Percentiles rank a stretch among this genome's conserved stretches.
phyloP scores from a whole-genome alignment of 2,113 vertebrate species.

The Brienomyrus brachyistius region DNA sequence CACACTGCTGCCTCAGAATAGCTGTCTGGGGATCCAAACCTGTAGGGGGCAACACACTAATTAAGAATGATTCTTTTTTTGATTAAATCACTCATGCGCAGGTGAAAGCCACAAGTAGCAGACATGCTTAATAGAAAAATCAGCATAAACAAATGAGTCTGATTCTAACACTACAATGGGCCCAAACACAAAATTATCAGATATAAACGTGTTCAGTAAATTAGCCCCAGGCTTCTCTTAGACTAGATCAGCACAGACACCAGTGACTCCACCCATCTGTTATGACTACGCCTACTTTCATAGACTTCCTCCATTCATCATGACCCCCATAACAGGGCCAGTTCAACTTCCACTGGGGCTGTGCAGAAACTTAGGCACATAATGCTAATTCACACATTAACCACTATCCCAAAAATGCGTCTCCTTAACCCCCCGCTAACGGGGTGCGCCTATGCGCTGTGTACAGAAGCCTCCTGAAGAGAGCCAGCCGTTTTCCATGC shows the following conservation, averaged over 20 bases:
- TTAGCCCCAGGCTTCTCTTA: neutral
- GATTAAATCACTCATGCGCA: neutral
- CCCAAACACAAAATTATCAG: neutral
- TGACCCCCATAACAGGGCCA: neutral
- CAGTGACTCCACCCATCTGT: neutral
- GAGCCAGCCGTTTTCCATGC: constrained; percentile 10
- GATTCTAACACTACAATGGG: neutral
- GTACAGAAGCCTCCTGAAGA: constrained; percentile 19
- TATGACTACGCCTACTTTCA: neutral
- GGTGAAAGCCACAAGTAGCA: neutral
- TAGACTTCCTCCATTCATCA: neutral
- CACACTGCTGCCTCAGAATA: neutral
- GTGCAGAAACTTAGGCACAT: neutral
- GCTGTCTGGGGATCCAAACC: neutral
- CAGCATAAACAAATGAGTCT: neutral
- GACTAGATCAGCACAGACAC: neutral
- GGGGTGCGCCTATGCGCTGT: constrained; percentile 8
- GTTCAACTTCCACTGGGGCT: neutral
- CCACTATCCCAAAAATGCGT: neutral
- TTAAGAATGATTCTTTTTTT: neutral
- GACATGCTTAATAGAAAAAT: constrained; percentile 5
- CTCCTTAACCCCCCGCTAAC: neutral
- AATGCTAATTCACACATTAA: neutral
- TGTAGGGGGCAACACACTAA: neutral
- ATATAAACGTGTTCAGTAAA: neutral